phyloP scores from a whole-genome alignment of 2,888 invertebrate genomes.

The Drosophila siamana region DNA sequence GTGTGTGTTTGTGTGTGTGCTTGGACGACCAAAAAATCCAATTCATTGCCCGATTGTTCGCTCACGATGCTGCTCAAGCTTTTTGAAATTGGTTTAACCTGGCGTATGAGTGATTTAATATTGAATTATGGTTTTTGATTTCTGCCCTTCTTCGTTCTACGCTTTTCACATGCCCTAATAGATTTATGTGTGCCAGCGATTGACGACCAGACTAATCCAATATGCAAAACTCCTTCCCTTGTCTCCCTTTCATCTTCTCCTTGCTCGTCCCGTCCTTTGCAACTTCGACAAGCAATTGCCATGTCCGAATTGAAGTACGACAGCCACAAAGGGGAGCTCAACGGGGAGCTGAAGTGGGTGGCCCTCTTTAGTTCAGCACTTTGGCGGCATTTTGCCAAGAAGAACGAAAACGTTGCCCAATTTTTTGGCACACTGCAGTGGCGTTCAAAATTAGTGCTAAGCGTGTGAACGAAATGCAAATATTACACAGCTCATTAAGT shows the following conservation, averaged over 20 bases:
- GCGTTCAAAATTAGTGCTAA: slow-evolving; percentile 63
- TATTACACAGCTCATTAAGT: slow-evolving; percentile 77
- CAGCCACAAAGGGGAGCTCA: not conserved
- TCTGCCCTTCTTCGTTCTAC: slow-evolving; percentile 38
- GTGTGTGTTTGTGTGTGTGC: slow-evolving; percentile 23
- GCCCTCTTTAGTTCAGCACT: not conserved
- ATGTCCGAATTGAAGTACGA: slow-evolving; percentile 23
- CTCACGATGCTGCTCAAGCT: slow-evolving; percentile 19
- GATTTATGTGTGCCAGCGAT: slow-evolving; percentile 63
- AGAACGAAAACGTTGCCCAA: slow-evolving; percentile 49
- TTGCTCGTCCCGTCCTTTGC: not conserved
- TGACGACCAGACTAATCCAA: slow-evolving; percentile 61
- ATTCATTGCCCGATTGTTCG: slow-evolving; percentile 36
- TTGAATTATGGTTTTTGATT: slow-evolving; percentile 74
- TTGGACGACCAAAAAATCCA: slow-evolving; percentile 42
- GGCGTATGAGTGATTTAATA: slow-evolving; percentile 79
- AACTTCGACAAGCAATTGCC: slow-evolving; percentile 40
- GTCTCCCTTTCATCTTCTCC: too few relatives aligned
- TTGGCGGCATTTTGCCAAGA: slow-evolving; percentile 68
- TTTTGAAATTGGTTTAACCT: slow-evolving; percentile 71
- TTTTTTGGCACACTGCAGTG: slow-evolving; percentile 42
- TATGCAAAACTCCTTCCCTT: slow-evolving; percentile 44
- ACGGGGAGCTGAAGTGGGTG: not conserved
- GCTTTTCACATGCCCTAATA: slow-evolving; percentile 57
- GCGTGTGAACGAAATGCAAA: slow-evolving; percentile 77